Conservation (phyloP, 2,797 vertebrate genomes). For the Lagorchestes hirsutus region DNA sequence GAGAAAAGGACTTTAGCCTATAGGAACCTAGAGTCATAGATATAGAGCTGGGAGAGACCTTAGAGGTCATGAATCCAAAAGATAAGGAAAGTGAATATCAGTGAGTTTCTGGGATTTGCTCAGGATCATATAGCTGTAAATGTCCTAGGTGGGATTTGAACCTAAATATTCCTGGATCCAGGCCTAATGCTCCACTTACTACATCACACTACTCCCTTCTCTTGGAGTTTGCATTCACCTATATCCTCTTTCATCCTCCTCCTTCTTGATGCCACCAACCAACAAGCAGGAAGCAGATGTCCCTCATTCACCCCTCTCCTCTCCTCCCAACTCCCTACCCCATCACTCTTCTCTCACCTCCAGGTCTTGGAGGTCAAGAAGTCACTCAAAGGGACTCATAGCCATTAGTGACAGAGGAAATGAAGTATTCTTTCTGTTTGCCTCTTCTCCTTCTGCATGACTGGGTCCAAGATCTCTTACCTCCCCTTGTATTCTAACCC, state of each 20-base stretch:
- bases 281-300: not conserved
- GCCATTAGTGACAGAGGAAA: not conserved
- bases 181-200: not conserved
- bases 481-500: not conserved
- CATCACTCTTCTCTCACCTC: not conserved
- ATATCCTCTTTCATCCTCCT: not conserved
- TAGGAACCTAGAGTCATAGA: not conserved
- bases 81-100: not conserved
- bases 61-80: not conserved
- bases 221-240: accelerated
- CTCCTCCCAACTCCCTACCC: not conserved
- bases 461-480: not conserved
- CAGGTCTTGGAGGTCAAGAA: not conserved
- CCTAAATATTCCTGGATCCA: not conserved
- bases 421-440: not conserved
- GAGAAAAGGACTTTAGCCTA: not conserved
- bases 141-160: not conserved
- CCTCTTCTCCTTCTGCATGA: not conserved
- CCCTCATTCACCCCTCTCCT: not conserved
- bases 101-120: not conserved
- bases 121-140: not conserved
- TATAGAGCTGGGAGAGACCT: not conserved
- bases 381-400: not conserved
- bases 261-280: not conserved
- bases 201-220: not conserved